These are phyloP conservation scores for Sorex maritimensis DNA, from an alignment of 2,797 vertebrate species.

Conservation along the genomic window DNA sequence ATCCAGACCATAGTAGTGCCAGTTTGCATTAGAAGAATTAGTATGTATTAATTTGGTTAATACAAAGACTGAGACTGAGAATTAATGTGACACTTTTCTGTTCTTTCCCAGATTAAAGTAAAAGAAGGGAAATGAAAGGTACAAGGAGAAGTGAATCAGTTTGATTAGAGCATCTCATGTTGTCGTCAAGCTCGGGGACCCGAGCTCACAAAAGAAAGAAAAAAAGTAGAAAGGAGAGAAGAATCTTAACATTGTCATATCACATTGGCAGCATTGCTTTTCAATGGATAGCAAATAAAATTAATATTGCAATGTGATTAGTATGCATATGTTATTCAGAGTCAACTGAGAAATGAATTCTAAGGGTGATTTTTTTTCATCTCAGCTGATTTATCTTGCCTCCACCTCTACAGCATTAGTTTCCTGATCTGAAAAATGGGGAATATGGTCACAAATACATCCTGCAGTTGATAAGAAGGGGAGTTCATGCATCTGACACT, in stretches of 20 bases:
- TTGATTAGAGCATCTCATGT: background rate
- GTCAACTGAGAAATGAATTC: background rate
- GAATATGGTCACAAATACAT: background rate
- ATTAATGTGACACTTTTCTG: background rate
- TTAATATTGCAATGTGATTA: slow-evolving; percentile 1
- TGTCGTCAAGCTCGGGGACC: background rate
- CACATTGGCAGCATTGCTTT: background rate
- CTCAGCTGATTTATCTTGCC: background rate
- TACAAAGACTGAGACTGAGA: slow-evolving; percentile 19
- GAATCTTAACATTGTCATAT: background rate
- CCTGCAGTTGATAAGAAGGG: background rate
- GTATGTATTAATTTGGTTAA: background rate
- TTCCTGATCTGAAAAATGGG: slow-evolving; percentile 14
- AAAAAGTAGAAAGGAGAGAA: background rate
- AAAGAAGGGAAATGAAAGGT: slow-evolving; percentile 24
- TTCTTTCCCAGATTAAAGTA: background rate
- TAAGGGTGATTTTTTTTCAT: background rate
- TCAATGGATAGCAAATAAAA: background rate
- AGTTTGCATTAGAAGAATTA: background rate
- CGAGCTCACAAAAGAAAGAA: background rate
- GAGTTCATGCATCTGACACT: background rate
- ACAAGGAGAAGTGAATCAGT: background rate
- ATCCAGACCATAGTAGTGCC: background rate
- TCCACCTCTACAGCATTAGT: background rate
- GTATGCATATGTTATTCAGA: background rate